Evolutionary conservation across 2,888 invertebrate genomes (phyloP).

Genomic region (Agriopis marginaria): DNA sequence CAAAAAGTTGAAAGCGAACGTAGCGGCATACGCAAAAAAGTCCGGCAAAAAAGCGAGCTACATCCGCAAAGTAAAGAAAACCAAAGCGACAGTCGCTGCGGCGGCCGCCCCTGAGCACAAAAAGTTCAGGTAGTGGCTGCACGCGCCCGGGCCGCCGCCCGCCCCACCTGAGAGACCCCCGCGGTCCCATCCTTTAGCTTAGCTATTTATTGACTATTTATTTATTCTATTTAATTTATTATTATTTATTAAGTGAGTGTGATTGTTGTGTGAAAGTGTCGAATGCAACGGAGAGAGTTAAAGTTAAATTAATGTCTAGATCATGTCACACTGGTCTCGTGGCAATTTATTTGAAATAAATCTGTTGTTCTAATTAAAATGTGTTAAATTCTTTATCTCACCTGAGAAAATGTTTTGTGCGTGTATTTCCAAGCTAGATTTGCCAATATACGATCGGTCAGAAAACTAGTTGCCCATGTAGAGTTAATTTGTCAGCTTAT

Average conservation of each 20-base stretch:
- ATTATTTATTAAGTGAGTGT: conserved; percentile 87
- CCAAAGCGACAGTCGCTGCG: conserved; percentile 81
- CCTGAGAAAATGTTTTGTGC: conserved; percentile 78
- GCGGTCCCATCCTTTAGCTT: conserved; percentile 83
- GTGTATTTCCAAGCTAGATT: conserved; percentile 57
- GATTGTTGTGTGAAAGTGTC: conserved; percentile 83
- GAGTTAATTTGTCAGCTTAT: conserved; percentile 67
- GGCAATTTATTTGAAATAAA: conserved; percentile 86
- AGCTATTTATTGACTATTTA: conserved; percentile 87
- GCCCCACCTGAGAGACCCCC: conserved; percentile 79
- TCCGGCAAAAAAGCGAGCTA: conserved; percentile 81
- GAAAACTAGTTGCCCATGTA: conserved; percentile 72
- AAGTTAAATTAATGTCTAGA: conserved; percentile 87
- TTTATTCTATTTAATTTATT: conserved; percentile 87
- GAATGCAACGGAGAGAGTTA: conserved; percentile 80
- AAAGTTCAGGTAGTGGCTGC: conserved; percentile 85
- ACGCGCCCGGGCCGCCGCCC: conserved; percentile 67
- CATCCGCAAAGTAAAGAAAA: conserved; percentile 84
- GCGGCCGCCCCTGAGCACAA: conserved; percentile 81
- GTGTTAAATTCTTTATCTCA: conserved; percentile 81
- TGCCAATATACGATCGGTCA: conserved; percentile 74
- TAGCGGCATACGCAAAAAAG: conserved; percentile 77
- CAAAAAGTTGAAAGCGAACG: conserved; percentile 87
- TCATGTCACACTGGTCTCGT: conserved; percentile 86
- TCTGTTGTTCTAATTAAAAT: conserved; percentile 81